Evolutionary conservation across 2,797 vertebrate genomes (phyloP), one percentile per base, ranked within the genome.

Genomic region (Australoheros facetus): DNA sequence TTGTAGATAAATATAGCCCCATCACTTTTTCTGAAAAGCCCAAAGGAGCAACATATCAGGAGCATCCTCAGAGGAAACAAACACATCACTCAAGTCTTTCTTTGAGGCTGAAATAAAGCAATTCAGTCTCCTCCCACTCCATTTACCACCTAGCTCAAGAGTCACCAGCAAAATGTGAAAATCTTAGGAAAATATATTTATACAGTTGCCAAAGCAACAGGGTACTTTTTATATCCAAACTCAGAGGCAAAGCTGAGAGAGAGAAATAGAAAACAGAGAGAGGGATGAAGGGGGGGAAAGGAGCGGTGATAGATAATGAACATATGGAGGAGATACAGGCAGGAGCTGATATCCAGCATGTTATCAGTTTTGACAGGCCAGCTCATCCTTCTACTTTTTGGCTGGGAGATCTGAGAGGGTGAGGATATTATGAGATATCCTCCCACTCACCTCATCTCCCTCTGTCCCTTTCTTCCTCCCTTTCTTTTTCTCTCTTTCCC

Each of bases 391-490:
- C 80, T 78, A 55, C 75, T 89, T 88, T 87, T 87, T 92, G 90
- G 92, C 92, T 81, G 12, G 0, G 62, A 91, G 87, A 93, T 93
- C 89, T 92, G 88, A 94, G 90, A 81, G 85, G 89, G 77, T 87
- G 87, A 94, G 83, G 90, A 93, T 92, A 92, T 94, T 89, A 91
- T 91, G 90, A 90, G 90, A 82, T 88, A 91, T 91, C 92, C 89
- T 75, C 93, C 94, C 91, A 94, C 95, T 93, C 91, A 90, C 92
- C 93, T 94, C 90, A 82, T 84, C 76, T 90, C 85, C 77, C 81
- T 92, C 94, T 96, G 96, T 94, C 96, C 97, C 91, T 98, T 97
- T 95, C 96, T 96, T 78, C 81, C 82, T 84, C 88, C 77, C 80
- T 82, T 76, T 77, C 77, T 84, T 73, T 89, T 58, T 83, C 74